Percentiles rank a stretch among this genome's conserved stretches.
Conservation (phyloP, 2,113 vertebrate species). For the Coracopsis vasa region DNA sequence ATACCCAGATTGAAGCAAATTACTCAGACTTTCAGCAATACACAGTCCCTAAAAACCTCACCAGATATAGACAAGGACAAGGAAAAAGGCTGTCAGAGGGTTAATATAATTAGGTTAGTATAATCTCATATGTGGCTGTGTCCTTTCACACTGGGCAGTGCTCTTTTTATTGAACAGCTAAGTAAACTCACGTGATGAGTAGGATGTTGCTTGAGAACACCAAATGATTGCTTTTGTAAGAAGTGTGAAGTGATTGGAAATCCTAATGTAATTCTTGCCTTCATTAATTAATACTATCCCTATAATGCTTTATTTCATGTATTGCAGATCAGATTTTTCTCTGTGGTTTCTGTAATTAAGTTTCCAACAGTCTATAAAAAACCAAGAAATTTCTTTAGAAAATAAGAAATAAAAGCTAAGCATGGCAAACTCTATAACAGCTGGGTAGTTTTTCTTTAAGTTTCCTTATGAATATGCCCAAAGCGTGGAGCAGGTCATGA, state of each 20-base stretch:
- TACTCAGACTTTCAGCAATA: not conserved
- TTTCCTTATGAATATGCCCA: not conserved
- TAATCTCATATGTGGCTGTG: not conserved
- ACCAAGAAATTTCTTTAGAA: not conserved
- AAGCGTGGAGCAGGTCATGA: not conserved
- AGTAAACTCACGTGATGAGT: not conserved
- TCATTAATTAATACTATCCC: not conserved
- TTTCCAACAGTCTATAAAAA: not conserved
- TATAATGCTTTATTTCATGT: not conserved
- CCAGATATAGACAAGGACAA: fast-evolving
- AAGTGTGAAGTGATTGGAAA: not conserved
- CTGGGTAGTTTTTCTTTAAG: not conserved
- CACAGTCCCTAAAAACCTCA: not conserved
- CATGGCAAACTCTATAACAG: not conserved
- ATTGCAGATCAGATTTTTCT: not conserved
- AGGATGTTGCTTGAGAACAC: not conserved
- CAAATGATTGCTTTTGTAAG: not conserved
- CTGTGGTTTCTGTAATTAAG: not conserved
- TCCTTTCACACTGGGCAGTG: not conserved
- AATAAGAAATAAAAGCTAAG: not conserved
- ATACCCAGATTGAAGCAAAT: not conserved
- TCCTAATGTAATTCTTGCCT: not conserved
- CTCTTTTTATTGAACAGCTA: not conserved
- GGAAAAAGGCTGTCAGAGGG: not conserved
- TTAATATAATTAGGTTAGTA: not conserved